Evolutionary conservation across 2,113 vertebrate species (phyloP).

Genomic region (Erpornis zantholeuca): DNA sequence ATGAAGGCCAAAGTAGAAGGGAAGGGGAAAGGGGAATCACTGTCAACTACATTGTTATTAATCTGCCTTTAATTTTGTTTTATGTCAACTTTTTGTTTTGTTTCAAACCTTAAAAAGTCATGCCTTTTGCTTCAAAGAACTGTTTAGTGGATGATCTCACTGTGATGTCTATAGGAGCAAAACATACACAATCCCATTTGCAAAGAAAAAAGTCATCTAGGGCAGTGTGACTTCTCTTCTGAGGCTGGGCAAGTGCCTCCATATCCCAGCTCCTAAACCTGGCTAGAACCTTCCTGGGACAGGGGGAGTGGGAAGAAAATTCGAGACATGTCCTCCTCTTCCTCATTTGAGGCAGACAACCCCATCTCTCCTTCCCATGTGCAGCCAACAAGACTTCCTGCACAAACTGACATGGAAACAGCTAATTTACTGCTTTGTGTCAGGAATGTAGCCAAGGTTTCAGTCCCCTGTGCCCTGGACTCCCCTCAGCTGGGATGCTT

Average conservation of each 20-base stretch:
- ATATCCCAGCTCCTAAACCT: not conserved
- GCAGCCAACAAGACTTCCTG: slow-evolving; percentile 35
- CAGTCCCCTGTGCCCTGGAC: not conserved
- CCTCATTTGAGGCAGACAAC: not conserved
- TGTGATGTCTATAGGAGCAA: not conserved
- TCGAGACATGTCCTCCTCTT: rapidly evolving
- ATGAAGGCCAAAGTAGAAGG: not conserved
- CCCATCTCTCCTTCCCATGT: slow-evolving; percentile 23
- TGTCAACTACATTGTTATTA: not conserved
- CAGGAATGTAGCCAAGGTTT: not conserved
- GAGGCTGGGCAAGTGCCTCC: not conserved
- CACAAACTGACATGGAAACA: slow-evolving; percentile 10
- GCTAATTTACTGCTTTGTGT: slow-evolving; percentile 19
- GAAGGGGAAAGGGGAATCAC: not conserved
- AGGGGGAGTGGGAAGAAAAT: not conserved
- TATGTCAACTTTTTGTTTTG: not conserved
- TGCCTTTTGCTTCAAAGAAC: not conserved
- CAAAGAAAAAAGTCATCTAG: not conserved
- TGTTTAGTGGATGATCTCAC: not conserved
- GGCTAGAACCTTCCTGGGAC: not conserved
- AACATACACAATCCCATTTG: not conserved
- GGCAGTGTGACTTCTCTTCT: not conserved
- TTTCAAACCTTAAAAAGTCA: not conserved
- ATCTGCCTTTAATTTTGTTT: not conserved
- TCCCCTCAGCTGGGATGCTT: not conserved